Conservation (phyloP, 2,888 invertebrate genomes). For the Thumatha senex region DNA sequence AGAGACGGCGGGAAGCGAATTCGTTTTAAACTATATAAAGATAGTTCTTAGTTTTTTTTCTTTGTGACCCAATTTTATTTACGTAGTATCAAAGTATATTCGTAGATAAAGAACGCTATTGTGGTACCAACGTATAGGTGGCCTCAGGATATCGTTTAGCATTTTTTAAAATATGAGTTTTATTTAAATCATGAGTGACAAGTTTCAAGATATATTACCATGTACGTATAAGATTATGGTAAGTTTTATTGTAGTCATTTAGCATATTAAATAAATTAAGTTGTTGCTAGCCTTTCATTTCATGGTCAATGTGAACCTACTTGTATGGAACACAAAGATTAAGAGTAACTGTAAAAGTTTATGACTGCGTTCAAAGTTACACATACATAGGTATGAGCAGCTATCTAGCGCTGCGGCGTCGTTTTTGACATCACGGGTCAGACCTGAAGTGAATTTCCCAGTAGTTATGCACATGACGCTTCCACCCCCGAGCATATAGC, state of each 20-base stretch:
- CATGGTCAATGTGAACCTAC: neutral
- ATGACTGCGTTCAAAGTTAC: no score
- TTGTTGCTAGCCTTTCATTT: neutral
- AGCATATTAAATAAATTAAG: neutral
- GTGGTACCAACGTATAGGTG: neutral
- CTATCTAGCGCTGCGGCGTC: no score
- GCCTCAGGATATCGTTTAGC: conserved; percentile 4
- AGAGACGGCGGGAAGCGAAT: no score
- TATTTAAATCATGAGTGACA: conserved; percentile 7
- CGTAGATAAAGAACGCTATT: neutral
- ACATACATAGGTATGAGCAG: no score
- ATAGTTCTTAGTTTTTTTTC: no score
- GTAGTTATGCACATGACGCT: no score
- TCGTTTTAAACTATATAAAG: no score
- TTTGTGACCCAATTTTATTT: no score
- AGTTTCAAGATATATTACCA: conserved; percentile 4
- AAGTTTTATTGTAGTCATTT: neutral
- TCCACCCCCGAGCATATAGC: no score
- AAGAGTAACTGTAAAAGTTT: neutral
- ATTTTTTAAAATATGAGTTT: conserved; percentile 12
- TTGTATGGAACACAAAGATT: neutral
- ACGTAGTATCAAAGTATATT: neutral
- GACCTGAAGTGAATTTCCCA: no score
- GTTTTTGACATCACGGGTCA: no score
- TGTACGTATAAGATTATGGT: neutral